phyloP scores from a whole-genome alignment of 2,113 vertebrate species.

The Nothocercus julius region DNA sequence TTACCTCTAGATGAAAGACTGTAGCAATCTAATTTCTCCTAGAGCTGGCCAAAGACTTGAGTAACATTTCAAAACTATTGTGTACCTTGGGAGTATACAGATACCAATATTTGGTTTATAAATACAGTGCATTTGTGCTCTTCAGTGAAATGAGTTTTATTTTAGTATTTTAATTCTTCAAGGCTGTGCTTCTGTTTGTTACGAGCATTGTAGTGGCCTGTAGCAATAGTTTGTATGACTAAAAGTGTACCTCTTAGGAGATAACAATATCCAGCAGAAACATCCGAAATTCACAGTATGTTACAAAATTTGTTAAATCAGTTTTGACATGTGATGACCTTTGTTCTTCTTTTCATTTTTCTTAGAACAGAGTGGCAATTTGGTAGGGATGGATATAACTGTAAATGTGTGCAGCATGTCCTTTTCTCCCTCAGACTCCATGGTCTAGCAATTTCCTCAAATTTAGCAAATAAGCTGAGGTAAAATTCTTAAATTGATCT shows the following conservation, averaged over 20 bases:
- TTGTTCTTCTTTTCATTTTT: constrained; percentile 32
- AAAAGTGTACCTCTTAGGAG: background rate
- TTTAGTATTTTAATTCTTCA: background rate
- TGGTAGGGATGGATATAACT: constrained; percentile 11
- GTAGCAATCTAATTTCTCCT: background rate
- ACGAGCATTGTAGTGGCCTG: background rate
- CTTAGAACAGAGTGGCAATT: constrained; percentile 12
- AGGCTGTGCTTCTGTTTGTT: background rate
- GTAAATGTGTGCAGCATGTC: constrained; percentile 12
- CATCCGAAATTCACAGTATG: background rate
- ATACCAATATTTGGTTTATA: background rate
- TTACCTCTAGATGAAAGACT: background rate
- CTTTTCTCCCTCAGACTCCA: background rate
- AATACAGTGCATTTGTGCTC: background rate
- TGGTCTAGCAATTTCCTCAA: constrained; percentile 39
- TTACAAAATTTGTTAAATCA: constrained; percentile 3
- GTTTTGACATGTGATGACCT: background rate
- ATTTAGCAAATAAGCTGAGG: background rate
- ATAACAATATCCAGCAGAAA: background rate
- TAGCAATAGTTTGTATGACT: background rate
- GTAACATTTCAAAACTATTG: background rate
- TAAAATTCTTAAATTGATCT: constrained; percentile 3
- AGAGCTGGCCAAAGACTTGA: background rate
- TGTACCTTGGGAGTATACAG: background rate
- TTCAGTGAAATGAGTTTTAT: background rate